Base-by-base conservation (phyloP, 2,113 vertebrate genomes). In the Oceanodroma tethys region DNA sequence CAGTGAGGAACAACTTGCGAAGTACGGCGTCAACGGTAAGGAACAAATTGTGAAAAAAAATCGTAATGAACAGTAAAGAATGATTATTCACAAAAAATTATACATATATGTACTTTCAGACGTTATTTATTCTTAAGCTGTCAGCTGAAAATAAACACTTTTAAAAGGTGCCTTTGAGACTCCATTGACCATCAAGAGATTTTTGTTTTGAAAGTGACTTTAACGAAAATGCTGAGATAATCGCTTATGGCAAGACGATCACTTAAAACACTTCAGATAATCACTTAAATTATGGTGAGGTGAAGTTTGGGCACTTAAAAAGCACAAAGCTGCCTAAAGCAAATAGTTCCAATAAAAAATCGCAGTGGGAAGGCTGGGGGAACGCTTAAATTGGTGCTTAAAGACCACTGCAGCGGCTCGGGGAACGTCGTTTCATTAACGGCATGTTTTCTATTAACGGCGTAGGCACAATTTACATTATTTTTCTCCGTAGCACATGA, bases 391-490 rank as follows among this genome's bases (percentile, higher is more conserved):
- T 1, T 1, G 16, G 22, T 4, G 10, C 19, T 75, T 9, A 47
- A 67, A 10, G 40, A 4, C 16, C 17, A 2, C 40, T 12, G 5
- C 17, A 1, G 32, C 0, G 20, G 55, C 50, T 45, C 40, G 25
- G 48, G 66, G 66, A 26, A 26, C 43, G n/a, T 1, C 32, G 7
- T 16, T 43, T 43, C 52, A 1, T 25, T n/a, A 66, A 3, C 20
- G 10, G 26, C 4, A 0, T 7, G 43, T 29, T 81, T 80, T 4
- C 67, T 7, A 7, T 47, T 32, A 65, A 9, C 50, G 1, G 16
- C 34, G 3, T 1, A 20, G 45, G 8, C 21, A 26, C 30, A 3
- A 7, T 6, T 34, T 1, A 15, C 34, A 2, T 3, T 8, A 1
- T 2, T 42, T 42, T 42, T 9, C 59, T 2, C 45, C 22, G 10